Percentiles rank a stretch among this genome's conserved stretches.
Conservation (phyloP, 2,113 vertebrate species). For the Atrichornis clamosus region DNA sequence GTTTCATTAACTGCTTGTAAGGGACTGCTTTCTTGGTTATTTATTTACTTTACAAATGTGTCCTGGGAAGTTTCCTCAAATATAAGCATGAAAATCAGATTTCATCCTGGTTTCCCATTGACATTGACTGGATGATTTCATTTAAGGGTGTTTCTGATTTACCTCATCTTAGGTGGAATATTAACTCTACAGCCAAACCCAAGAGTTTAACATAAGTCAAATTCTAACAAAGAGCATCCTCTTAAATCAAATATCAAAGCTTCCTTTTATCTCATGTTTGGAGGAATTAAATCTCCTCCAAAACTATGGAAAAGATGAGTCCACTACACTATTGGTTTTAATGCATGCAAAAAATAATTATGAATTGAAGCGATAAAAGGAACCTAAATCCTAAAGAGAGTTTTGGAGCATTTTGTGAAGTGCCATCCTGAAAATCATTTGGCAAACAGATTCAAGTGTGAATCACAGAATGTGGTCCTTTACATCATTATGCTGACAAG, state of each 20-base stretch:
- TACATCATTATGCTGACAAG: slow-evolving; percentile 36
- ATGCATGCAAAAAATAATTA: background rate
- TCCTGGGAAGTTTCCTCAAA: background rate
- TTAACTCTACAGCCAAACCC: background rate
- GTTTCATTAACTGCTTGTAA: background rate
- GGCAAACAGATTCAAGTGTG: slow-evolving; percentile 9
- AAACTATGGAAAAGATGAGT: background rate
- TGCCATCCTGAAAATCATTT: slow-evolving; percentile 13
- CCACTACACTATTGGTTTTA: background rate
- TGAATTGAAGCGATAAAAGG: background rate
- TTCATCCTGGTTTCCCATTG: background rate
- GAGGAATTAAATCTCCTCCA: background rate
- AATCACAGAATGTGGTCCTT: slow-evolving; percentile 31
- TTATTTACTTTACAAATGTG: background rate
- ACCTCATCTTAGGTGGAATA: background rate
- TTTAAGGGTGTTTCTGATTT: background rate
- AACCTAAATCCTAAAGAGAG: background rate
- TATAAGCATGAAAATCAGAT: background rate
- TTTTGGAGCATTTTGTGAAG: background rate
- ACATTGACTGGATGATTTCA: background rate
- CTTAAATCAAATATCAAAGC: background rate
- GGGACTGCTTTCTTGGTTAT: background rate
- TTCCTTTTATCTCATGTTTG: background rate
- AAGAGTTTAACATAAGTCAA: background rate
- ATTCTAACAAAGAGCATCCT: background rate